These are phyloP conservation scores for Mus caroli DNA, from an alignment of 2,797 vertebrate genomes.

Conservation along the genomic window DNA sequence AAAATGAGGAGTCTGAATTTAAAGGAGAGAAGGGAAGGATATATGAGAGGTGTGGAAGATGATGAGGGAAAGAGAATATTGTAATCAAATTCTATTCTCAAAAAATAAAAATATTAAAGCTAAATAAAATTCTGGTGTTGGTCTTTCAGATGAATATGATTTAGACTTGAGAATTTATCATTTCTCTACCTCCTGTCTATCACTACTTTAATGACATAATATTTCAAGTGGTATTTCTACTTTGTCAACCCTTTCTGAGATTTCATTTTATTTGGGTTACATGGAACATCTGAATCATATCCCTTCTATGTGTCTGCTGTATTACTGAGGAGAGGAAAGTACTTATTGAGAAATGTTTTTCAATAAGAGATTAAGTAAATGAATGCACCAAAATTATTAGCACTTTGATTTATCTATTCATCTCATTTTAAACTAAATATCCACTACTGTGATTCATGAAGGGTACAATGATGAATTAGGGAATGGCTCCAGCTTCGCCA, in stretches of 20 bases:
- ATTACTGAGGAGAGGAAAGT: not conserved
- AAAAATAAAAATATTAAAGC: not conserved
- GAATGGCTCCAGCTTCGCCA: not conserved
- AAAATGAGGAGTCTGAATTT: not conserved
- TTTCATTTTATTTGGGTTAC: not conserved
- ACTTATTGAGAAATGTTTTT: not conserved
- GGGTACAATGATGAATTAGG: not conserved
- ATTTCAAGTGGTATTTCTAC: not conserved
- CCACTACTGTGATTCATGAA: not conserved
- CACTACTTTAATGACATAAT: not conserved
- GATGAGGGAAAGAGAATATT: not conserved
- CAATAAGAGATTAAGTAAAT: constrained; percentile 19
- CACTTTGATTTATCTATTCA: not conserved
- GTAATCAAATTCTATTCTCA: not conserved
- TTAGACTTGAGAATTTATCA: not conserved
- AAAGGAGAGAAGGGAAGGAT: not conserved
- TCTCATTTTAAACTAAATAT: constrained; percentile 24
- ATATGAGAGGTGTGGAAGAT: not conserved
- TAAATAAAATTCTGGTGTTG: not conserved
- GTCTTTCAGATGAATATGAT: not conserved
- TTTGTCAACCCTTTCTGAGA: not conserved
- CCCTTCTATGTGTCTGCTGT: not conserved
- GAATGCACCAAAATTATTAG: not conserved
- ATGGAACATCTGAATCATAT: not conserved
- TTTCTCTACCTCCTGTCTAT: not conserved